Evolutionary conservation across 2,888 invertebrate genomes (phyloP).

Genomic region (Leptothorax acervorum): DNA sequence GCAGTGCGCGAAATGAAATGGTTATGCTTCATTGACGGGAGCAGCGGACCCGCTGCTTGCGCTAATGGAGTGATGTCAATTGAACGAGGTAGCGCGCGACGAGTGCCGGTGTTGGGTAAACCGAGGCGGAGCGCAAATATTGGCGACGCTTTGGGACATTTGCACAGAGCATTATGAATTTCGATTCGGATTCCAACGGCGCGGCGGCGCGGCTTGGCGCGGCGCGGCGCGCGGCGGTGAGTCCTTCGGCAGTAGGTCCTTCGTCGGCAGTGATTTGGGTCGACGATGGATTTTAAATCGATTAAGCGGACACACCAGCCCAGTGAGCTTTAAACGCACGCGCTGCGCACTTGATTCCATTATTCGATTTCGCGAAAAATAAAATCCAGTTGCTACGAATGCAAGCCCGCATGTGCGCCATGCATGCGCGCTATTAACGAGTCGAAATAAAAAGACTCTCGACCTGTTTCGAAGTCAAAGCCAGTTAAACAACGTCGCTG

Average conservation of each 20-base stretch:
- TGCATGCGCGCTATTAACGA: constrained; percentile 1
- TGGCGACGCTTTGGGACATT: constrained; percentile 48
- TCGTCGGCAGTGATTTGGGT: constrained; percentile 56
- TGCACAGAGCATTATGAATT: constrained; percentile 50
- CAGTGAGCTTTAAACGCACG: constrained; percentile 52
- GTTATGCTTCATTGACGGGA: constrained; percentile 65
- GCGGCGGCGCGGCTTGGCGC: too few species aligned
- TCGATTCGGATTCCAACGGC: constrained; percentile 24
- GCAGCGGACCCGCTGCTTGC: constrained; percentile 2
- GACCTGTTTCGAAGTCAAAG: constrained; percentile 14
- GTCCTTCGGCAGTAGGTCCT: constrained; percentile 19
- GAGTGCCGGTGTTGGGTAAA: constrained; percentile 12
- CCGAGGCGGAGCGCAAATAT: constrained; percentile 38
- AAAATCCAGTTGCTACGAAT: constrained; percentile 2
- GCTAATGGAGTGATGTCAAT: constrained; percentile 60
- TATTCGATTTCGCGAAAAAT: constrained; percentile 31
- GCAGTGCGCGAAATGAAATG: constrained; percentile 55
- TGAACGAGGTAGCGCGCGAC: constrained; percentile 42
- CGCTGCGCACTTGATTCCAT: constrained; percentile 12
- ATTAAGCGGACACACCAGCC: constrained; percentile 55
- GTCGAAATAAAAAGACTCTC: constrained; percentile 17
- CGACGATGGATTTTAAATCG: constrained; percentile 66
- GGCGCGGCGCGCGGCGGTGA: too few species aligned
- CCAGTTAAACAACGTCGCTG: constrained; percentile 25
- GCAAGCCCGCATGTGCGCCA: not conserved